Conservation (phyloP, 2,113 vertebrate species). For the Oxygymnocypris stewartii region DNA sequence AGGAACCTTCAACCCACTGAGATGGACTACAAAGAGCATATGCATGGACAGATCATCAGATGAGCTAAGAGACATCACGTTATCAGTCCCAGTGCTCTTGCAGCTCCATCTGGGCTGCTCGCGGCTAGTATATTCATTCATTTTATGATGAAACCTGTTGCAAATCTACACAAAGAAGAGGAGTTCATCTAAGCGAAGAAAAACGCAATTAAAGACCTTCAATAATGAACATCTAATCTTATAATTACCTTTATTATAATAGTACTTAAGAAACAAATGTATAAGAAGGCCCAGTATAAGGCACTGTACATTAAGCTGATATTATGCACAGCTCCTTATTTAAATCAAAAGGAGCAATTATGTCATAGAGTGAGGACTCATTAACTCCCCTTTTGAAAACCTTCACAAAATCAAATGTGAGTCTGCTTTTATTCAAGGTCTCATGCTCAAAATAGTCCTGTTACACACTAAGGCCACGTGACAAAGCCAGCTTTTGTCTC, state of each 20-base stretch:
- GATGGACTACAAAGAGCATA: slow-evolving; percentile 31
- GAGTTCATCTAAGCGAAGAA: slow-evolving; percentile 58
- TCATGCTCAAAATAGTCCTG: slow-evolving; percentile 59
- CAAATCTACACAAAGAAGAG: slow-evolving; percentile 67
- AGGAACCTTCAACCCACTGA: slow-evolving; percentile 17
- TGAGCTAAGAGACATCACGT: slow-evolving; percentile 48
- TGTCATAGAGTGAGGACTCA: slow-evolving; percentile 73
- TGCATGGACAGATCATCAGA: slow-evolving; percentile 34
- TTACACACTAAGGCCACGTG: slow-evolving; percentile 68
- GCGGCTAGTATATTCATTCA: slow-evolving; percentile 60
- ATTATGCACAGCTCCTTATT: slow-evolving; percentile 76
- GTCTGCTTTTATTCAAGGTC: slow-evolving; percentile 62
- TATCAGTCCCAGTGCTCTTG: slow-evolving; percentile 45
- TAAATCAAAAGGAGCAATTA: slow-evolving; percentile 79
- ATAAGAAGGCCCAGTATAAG: slow-evolving; percentile 67
- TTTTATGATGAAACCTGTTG: slow-evolving; percentile 42
- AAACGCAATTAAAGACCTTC: slow-evolving; percentile 69
- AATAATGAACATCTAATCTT: slow-evolving; percentile 78
- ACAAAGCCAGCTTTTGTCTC: slow-evolving; percentile 68
- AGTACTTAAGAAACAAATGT: slow-evolving; percentile 73
- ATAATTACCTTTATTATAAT: slow-evolving; percentile 79
- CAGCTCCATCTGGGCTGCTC: slow-evolving; percentile 52
- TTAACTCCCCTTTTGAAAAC: slow-evolving; percentile 70
- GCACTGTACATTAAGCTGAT: slow-evolving; percentile 71
- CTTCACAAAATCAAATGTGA: slow-evolving; percentile 69